Evolutionary conservation across 2,113 vertebrate species (phyloP), one percentile per base, ranked within the genome.

Genomic region (Verasper variegatus): DNA sequence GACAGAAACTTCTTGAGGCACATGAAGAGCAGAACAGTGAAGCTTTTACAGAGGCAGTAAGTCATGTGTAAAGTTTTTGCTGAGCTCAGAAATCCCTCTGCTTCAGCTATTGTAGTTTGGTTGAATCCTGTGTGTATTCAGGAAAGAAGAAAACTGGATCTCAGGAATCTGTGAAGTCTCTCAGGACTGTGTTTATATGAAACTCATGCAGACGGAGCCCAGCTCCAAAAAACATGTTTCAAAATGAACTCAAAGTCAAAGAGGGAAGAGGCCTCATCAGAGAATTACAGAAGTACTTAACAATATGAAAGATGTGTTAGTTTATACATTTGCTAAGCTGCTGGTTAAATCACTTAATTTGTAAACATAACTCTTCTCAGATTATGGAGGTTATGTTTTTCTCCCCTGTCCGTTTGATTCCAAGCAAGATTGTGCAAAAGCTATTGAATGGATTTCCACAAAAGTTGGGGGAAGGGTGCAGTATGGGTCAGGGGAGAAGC

Each of bases 11-110:
- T 82, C 93, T 99, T 74, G 97, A 99, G 86, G 97, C 98, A 77
- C 96, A 98, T 0, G 98, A 99, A 91, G 98, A 99, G 91, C 97
- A 99, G 85, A 99, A 99, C 91, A 92, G 94, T 0, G 98, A 99
- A 61, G 96, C 96, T 0, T 99, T 98, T 90, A 99, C 98, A 1
- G 97, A 99, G 81, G 97, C 98, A 0, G 98, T 99, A 90, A 96
- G 97, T 92, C 24, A 73, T 40, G 18, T 26, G 14, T 47, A 26
- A 79, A 67, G 55, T 45, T 40, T 60, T 63, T 71, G 69, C 10
- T 42, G 52, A 47, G 60, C n/a, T 18, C 51, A 55, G 71, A 47
- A 61, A 12, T 68, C 62, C 59, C 1, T 37, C 58, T 24, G 37
- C 52, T 55, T 18, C 21, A 9, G 42, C 45, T 71, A 9, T n/a